Base-by-base conservation (phyloP, 2,113 vertebrate genomes). In the Otis tarda region DNA sequence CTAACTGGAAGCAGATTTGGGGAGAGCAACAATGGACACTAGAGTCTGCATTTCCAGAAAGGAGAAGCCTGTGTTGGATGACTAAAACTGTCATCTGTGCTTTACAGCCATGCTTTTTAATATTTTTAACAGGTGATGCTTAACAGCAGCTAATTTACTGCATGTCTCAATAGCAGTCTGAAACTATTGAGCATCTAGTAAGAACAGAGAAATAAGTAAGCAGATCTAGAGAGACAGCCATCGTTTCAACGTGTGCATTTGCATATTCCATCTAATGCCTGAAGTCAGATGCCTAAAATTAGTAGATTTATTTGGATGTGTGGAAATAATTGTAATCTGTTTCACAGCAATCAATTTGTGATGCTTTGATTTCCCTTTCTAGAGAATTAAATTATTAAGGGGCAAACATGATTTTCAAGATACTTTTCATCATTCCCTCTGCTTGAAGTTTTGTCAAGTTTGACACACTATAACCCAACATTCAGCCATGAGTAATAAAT, bases 281-380 rank as follows among this genome's bases (percentile, higher is more conserved):
- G 43, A 61, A 96, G 95, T 96, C 95, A 95, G 83, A 96, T 92
- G 93, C 78, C 93, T 95, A 91, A 97, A 97, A 97, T 96, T 96
- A 95, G 91, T 95, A 97, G 83, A 96, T 97, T 92, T 95, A 96
- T 95, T 97, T 97, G 92, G 95, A 96, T 97, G 85, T 96, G 94
- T 96, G 95, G 93, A 96, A 97, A 97, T 96, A 97, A 97, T 96
- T 97, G 89, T 96, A 94, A 97, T 97, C 97, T 96, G 94, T 97
- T 97, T 95, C 91, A 91, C 79, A 94, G 93, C 95, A 96, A 97
- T 97, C 95, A 92, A 96, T 97, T 97, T 97, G 94, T 87, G 94
- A 96, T 95, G 90, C 94, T 97, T 93, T 95, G 96, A 96, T 97
- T 97, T 97, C 67, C 80, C 83, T 82, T 97, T 95, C 93, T 95